A percentile compares a stretch with the other conserved stretches of the same genome.
These are phyloP conservation scores for Neelides sp. DNA, from an alignment of 1,140 invertebrate species.

Conservation along the genomic window DNA sequence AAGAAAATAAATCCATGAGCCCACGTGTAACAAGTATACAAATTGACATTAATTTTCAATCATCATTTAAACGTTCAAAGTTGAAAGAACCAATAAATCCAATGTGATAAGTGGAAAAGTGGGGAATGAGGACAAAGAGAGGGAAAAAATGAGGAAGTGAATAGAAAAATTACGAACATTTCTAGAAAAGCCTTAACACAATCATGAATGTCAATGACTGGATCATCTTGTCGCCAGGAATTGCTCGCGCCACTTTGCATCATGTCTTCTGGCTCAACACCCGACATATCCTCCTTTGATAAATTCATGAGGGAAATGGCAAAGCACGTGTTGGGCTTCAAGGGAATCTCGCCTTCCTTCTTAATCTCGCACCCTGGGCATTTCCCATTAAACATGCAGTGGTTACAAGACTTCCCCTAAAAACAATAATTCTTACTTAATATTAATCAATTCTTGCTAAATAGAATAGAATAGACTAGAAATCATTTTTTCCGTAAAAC, in stretches of 20 bases:
- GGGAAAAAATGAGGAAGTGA: too few relatives aligned
- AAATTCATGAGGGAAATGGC: constrained; percentile 40
- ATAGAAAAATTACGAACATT: constrained; percentile 36
- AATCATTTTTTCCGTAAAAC: not conserved
- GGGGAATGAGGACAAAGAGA: too few relatives aligned
- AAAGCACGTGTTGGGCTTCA: constrained; percentile 47
- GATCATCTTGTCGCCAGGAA: constrained; percentile 13
- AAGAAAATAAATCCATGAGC: constrained; percentile 9
- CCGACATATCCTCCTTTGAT: constrained; percentile 18
- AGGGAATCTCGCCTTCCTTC: constrained; percentile 39
- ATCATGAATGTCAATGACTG: constrained; percentile 47
- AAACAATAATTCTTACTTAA: constrained; percentile 30
- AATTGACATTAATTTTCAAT: too few relatives aligned
- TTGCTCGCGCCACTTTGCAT: constrained; percentile 11
- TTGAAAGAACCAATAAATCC: too few relatives aligned
- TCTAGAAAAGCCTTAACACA: constrained; percentile 57
- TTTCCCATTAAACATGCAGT: constrained; percentile 46
- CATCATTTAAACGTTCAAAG: too few relatives aligned
- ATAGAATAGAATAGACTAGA: not conserved
- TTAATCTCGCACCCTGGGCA: constrained; percentile 50
- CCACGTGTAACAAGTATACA: constrained; percentile 1
- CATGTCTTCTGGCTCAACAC: constrained; percentile 23
- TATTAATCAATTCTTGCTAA: not conserved
- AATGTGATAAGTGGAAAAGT: too few relatives aligned
- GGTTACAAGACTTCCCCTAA: constrained; percentile 49